Conservation (phyloP, 2,113 vertebrate species). For the Zosterops lateralis region DNA sequence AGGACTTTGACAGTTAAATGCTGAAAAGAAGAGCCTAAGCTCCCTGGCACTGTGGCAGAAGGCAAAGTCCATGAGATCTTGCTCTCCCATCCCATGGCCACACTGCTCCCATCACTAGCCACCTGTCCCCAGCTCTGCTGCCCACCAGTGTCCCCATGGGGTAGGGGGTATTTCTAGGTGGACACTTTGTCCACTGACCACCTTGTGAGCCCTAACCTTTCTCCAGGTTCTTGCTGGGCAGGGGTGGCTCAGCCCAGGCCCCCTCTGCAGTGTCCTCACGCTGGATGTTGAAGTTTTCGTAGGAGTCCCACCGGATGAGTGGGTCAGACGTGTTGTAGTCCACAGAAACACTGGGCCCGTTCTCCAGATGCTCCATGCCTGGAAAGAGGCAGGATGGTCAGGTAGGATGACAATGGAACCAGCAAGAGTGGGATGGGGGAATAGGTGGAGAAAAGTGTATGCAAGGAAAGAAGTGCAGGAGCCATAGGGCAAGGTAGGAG, state of each 20-base stretch:
- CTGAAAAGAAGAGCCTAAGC: neutral
- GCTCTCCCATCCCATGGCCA: neutral
- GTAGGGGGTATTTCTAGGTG: neutral
- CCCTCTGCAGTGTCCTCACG: constrained; percentile 86
- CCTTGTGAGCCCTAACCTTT: constrained; percentile 33
- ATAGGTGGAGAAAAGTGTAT: neutral
- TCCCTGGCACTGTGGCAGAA: neutral
- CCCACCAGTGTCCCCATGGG: neutral
- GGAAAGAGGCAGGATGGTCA: neutral
- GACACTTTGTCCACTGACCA: neutral
- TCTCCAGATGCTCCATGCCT: constrained; percentile 96
- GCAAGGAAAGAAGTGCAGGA: neutral
- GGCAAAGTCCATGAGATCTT: neutral
- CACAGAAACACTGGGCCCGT: constrained; percentile 91
- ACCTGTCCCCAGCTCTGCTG: neutral
- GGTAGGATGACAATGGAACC: neutral
- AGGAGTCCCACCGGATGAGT: constrained; percentile 97
- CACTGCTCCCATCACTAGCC: accelerated
- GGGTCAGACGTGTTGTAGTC: constrained; percentile 96
- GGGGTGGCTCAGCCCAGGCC: constrained; percentile 25
- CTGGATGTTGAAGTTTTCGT: constrained; percentile 87
- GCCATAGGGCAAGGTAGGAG: neutral
- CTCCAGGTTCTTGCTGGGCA: constrained; percentile 43
- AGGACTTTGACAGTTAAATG: neutral
- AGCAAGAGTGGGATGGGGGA: neutral